Conservation (phyloP, 1,140 invertebrate species). For the Stegodyphus mimosarum region DNA sequence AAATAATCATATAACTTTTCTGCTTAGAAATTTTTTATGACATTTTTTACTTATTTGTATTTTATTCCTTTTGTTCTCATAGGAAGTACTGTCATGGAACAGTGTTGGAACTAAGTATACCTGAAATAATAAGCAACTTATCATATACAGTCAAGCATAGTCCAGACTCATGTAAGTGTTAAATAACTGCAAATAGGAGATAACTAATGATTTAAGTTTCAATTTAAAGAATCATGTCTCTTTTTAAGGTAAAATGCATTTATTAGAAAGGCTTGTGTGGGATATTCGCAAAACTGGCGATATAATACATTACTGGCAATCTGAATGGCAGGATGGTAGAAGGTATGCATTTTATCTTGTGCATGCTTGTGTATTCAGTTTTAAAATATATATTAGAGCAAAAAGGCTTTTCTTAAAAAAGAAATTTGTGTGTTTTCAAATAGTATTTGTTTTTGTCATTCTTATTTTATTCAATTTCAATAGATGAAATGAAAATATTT, state of each 20-base stretch:
- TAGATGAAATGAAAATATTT: no score
- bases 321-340: conserved; percentile 38
- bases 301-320: conserved; percentile 52
- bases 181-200: neutral
- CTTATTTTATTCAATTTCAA: no score
- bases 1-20: neutral
- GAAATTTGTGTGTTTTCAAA: no score
- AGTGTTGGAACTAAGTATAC: conserved; percentile 12
- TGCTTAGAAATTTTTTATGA: neutral
- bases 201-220: neutral
- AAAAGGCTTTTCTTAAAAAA: no score
- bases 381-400: neutral
- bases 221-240: neutral
- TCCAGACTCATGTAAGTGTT: conserved; percentile 44
- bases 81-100: conserved; percentile 55
- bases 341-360: conserved; percentile 13
- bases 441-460: no score
- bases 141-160: conserved; percentile 21
- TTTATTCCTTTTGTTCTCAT: neutral
- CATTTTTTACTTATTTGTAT: neutral
- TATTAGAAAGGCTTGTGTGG: conserved; percentile 44
- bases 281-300: conserved; percentile 53
- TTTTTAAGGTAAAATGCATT: conserved; percentile 34
- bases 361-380: neutral
- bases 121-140: conserved; percentile 37